Base-by-base conservation (phyloP, 2,113 vertebrate genomes). In the Callorhinus ursinus region DNA sequence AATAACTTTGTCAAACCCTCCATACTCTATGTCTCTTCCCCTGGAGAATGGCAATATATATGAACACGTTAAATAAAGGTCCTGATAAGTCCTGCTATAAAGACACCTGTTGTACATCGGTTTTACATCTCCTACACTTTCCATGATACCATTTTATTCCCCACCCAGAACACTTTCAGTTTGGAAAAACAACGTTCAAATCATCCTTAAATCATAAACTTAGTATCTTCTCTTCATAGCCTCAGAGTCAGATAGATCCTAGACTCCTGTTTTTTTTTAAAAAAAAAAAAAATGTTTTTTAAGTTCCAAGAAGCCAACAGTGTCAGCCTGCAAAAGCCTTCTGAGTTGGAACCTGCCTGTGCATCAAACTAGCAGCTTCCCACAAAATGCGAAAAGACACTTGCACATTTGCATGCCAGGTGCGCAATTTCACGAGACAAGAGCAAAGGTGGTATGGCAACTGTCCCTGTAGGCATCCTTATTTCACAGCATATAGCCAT, bases 151-250 rank as follows among this genome's bases (percentile, higher is more conserved):
- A 15, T 33, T 72, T 61, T 51, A 19, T 7, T 67, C 15, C 1
- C 4, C 7, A 77, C 15, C 18, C 31, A 53, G 65, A 92, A 59
- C 24, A 76, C 16, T 61, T 96, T 85, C 31, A 28, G 7, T 31
- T 82, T 93, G 19, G 6, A 33, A 31, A 88, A 88, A 89, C 9
- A 80, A 86, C 61, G 24, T 95, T 95, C 55, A 85, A 96, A 85
- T 42, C 53, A 53, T 83, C 42, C 53, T 95, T 88, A 84, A 72
- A 82, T 85, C 21, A 88, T 90, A 97, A 93, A 63, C n/a, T 31
- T 74, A 72, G 1, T 82, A 22, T 71, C 42, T 87, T 81, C 42
- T 19, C 63, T 93, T 77, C 67, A 80, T 0, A 87, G 55, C 31
- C 33, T 87, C 82, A 95, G 49, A 92, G n/a, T 67, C 84, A 85